Conservation (phyloP, 1,140 invertebrate species). For the Eumeta japonica region DNA sequence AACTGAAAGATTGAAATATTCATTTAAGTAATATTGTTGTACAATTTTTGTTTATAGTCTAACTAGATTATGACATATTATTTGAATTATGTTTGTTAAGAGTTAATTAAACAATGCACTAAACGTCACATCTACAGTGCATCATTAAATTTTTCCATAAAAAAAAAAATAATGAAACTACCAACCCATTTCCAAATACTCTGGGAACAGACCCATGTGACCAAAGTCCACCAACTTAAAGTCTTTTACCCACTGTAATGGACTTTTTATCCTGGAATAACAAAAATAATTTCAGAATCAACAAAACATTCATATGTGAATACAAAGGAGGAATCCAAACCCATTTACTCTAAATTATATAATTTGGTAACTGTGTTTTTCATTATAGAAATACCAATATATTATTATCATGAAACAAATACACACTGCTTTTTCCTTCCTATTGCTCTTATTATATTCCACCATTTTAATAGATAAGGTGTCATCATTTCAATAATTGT, state of each 20-base stretch:
- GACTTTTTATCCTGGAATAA: constrained; percentile 40
- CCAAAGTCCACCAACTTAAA: constrained; percentile 88
- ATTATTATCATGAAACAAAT: too few relatives aligned
- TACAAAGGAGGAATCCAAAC: not conserved
- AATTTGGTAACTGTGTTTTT: not conserved
- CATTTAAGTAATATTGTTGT: not conserved
- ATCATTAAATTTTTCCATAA: not conserved
- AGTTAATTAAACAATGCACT: not conserved
- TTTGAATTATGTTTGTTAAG: too few relatives aligned
- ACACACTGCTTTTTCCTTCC: constrained; percentile 42
- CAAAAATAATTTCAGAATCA: constrained; percentile 5
- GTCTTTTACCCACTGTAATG: constrained; percentile 83
- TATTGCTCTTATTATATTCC: constrained; percentile 63
- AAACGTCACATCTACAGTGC: not conserved
- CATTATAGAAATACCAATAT: too few relatives aligned
- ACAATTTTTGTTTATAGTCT: not conserved
- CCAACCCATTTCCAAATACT: constrained; percentile 96
- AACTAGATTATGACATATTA: not conserved
- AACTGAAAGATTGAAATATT: constrained; percentile 54
- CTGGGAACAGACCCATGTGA: constrained; percentile 88
- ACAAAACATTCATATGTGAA: constrained; percentile 1
- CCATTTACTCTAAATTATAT: not conserved
- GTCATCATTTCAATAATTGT: constrained; percentile 80
- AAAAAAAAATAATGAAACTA: constrained; percentile 1
- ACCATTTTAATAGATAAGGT: constrained; percentile 73